These are phyloP conservation scores for Julus scandinavius DNA, from an alignment of 2,888 invertebrate species.

Conservation along the genomic window DNA sequence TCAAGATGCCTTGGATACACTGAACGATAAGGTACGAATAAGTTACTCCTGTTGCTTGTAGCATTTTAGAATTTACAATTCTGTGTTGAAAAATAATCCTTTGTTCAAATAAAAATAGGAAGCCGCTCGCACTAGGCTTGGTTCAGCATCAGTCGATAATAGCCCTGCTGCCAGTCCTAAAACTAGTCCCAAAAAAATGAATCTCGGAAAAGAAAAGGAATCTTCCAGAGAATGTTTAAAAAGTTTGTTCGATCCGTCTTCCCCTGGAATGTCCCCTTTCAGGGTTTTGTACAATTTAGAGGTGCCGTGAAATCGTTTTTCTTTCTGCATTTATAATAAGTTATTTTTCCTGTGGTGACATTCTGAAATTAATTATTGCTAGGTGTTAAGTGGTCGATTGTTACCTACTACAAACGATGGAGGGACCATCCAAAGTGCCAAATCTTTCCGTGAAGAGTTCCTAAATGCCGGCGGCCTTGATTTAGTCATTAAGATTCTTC, in stretches of 20 bases:
- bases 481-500: slow-evolving; percentile 66
- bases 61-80: background rate
- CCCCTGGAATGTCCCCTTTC: slow-evolving; percentile 66
- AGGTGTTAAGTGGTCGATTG: slow-evolving; percentile 67
- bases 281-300: slow-evolving; percentile 68
- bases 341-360: background rate
- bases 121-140: background rate
- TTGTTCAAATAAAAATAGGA: background rate
- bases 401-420: slow-evolving; percentile 66
- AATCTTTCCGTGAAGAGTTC: slow-evolving; percentile 66
- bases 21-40: slow-evolving; percentile 61
- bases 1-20: slow-evolving; percentile 66
- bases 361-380: slow-evolving; percentile 45
- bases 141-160: background rate
- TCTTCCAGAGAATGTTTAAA: slow-evolving; percentile 63
- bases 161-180: slow-evolving; percentile 62
- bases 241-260: slow-evolving; percentile 64
- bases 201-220: slow-evolving; percentile 59
- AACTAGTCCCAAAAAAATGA: slow-evolving; percentile 62
- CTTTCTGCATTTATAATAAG: background rate
- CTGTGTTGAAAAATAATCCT: background rate
- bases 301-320: slow-evolving; percentile 61
- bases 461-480: slow-evolving; percentile 66
- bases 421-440: slow-evolving; percentile 63
- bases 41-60: background rate